phyloP scores from a whole-genome alignment of 1,140 invertebrate genomes.

The Drosophila sp. region DNA sequence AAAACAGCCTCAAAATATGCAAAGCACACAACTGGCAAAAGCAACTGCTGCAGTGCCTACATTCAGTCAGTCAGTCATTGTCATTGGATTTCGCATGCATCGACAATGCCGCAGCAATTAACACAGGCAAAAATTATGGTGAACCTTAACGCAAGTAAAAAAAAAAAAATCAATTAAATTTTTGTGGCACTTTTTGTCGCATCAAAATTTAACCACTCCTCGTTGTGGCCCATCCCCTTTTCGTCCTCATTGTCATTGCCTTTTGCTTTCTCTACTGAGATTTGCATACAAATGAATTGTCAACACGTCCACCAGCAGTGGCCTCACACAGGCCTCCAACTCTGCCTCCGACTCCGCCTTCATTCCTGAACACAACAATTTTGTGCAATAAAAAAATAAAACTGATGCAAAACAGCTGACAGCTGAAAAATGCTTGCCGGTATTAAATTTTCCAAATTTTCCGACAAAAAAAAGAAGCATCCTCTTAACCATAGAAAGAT shows the following conservation, averaged over 20 bases:
- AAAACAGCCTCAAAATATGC: slow-evolving; percentile 42
- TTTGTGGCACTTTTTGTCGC: slow-evolving; percentile 35
- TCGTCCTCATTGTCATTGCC: slow-evolving; percentile 48
- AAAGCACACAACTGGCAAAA: slow-evolving; percentile 23
- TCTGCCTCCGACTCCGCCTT: neutral
- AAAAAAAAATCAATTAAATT: slow-evolving; percentile 65
- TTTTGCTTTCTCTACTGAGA: slow-evolving; percentile 70
- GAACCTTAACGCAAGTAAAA: slow-evolving; percentile 35
- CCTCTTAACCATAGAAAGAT: neutral
- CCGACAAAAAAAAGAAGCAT: slow-evolving; percentile 23
- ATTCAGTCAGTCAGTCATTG: slow-evolving; percentile 27
- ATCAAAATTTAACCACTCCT: slow-evolving; percentile 57
- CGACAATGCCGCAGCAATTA: slow-evolving; percentile 50
- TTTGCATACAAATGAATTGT: slow-evolving; percentile 83
- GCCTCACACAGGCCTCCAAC: neutral
- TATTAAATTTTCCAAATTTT: slow-evolving; percentile 52
- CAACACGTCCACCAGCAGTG: slow-evolving; percentile 62
- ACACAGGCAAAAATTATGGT: slow-evolving; percentile 51
- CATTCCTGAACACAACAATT: slow-evolving; percentile 25
- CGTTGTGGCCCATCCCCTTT: slow-evolving; percentile 24
- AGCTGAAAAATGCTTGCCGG: slow-evolving; percentile 47
- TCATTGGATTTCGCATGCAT: slow-evolving; percentile 2
- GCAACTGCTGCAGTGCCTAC: slow-evolving; percentile 10
- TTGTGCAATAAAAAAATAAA: slow-evolving; percentile 68
- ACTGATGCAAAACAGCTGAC: slow-evolving; percentile 54